Percentiles rank a stretch among this genome's conserved stretches.
Evolutionary conservation across 2,797 vertebrate genomes (phyloP).

Genomic region (Micromesistius poutassou): DNA sequence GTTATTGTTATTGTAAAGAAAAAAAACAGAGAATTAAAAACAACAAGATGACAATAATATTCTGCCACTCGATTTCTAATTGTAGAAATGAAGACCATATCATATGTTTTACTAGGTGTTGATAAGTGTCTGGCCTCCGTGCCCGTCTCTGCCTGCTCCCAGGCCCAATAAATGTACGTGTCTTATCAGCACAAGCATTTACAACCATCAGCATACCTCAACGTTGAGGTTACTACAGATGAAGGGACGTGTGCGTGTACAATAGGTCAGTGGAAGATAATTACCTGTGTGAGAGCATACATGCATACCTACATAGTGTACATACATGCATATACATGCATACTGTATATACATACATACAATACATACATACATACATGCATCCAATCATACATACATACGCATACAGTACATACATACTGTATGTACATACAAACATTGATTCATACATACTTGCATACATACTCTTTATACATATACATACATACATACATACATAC

Average conservation of each 20-base stretch:
- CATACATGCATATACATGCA: not conserved
- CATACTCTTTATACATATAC: not conserved
- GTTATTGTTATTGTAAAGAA: not conserved
- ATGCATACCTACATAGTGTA: not conserved
- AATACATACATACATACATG: not conserved
- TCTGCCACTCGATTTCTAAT: not conserved
- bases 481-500: not conserved
- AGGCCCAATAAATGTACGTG: conserved; percentile 64
- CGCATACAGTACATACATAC: not conserved
- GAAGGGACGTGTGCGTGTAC: conserved; percentile 31
- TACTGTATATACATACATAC: not conserved
- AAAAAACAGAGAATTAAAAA: not conserved
- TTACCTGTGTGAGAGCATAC: not conserved
- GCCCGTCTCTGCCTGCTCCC: conserved; percentile 72
- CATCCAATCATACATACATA: no score
- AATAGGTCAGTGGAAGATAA: conserved; percentile 38
- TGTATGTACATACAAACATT: not conserved
- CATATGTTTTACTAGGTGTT: not conserved
- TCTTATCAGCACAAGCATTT: conserved; percentile 71
- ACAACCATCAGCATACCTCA: conserved; percentile 52
- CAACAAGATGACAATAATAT: not conserved
- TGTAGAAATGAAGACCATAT: not conserved
- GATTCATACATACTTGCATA: not conserved
- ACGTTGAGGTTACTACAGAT: conserved; percentile 9
- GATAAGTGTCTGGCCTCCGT: conserved; percentile 65